Base-by-base conservation (phyloP, 2,797 vertebrate genomes). In the Distichodus sexfasciatus region DNA sequence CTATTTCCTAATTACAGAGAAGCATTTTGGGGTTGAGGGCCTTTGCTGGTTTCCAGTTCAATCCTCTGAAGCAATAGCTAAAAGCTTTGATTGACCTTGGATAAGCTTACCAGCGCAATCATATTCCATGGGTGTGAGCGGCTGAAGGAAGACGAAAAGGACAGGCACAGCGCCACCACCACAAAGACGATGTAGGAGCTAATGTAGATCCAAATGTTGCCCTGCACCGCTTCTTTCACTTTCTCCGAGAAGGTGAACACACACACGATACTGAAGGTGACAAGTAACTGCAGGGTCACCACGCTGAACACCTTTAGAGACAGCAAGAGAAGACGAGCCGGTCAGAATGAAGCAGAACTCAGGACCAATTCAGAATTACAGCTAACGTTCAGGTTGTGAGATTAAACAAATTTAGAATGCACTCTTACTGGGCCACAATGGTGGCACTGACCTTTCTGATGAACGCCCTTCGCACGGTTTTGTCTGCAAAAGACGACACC, bases 41-140 rank as follows among this genome's bases (percentile, higher is more conserved):
- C n/a, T n/a, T n/a, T n/a, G n/a, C n/a, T n/a, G n/a, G n/a, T n/a
- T n/a, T n/a, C n/a, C n/a, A n/a, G n/a, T n/a, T n/a, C n/a, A n/a
- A n/a, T n/a, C n/a, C n/a, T n/a, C n/a, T n/a, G n/a, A n/a, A n/a
- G n/a, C n/a, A n/a, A n/a, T n/a, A n/a, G n/a, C n/a, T n/a, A n/a
- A n/a, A n/a, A n/a, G n/a, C n/a, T n/a, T n/a, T n/a, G n/a, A n/a
- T n/a, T n/a, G n/a, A n/a, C n/a, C n/a, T n/a, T n/a, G n/a, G n/a
- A n/a, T 48, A 58, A 0, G 79, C 90, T 76, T 81, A 96, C 95
- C 92, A 96, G 88, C 0, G 87, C 91, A 2, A 96, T 50, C 0
- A 96, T 83, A 84, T 97, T 97, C 95, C 94, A 96, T 4, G 95
- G 94, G 77, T 96, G 89, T 67, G 85, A 86, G 1, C 92, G 86